A percentile compares a stretch with the other conserved stretches of the same genome.
Conservation (phyloP, 1,140 invertebrate genomes). For the Eurytemora carolleeae region DNA sequence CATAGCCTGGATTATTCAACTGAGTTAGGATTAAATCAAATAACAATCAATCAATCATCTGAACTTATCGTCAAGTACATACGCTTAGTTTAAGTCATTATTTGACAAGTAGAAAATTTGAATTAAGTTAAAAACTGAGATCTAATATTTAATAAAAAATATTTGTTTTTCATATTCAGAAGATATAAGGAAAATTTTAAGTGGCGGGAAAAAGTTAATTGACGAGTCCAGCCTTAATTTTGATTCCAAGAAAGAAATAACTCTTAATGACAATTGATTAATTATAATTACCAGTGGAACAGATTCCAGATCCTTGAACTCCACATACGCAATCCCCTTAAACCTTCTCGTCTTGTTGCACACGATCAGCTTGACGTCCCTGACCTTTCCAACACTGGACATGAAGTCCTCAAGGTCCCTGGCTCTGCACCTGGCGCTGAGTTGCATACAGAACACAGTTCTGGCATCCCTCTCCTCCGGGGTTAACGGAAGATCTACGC, state of each 20-base stretch:
- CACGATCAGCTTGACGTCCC: conserved; percentile 89
- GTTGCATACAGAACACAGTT: conserved; percentile 95
- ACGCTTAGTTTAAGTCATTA: too few relatives aligned
- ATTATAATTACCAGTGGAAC: conserved; percentile 57
- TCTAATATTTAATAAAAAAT: conserved; percentile 11
- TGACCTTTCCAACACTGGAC: conserved; percentile 88
- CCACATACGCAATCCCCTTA: conserved; percentile 98
- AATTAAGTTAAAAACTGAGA: too few relatives aligned
- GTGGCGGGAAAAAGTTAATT: too few relatives aligned
- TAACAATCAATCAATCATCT: too few relatives aligned
- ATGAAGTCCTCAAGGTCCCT: conserved; percentile 98
- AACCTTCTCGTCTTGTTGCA: conserved; percentile 97
- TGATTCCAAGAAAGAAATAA: conserved; percentile 3
- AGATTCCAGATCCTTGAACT: conserved; percentile 94
- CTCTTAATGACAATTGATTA: conserved; percentile 11
- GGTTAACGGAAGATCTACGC: conserved; percentile 45
- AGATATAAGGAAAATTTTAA: too few relatives aligned
- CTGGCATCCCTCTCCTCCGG: conserved; percentile 93
- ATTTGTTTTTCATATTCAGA: conserved; percentile 1
- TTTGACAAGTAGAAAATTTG: too few relatives aligned
- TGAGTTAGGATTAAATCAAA: conserved; percentile 11
- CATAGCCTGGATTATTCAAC: conserved; percentile 48
- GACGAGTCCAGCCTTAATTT: too few relatives aligned
- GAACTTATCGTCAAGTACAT: too few relatives aligned
- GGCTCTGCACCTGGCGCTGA: conserved; percentile 66